These are phyloP conservation scores for Acrossocheilus wenchowensis DNA, from an alignment of 2,797 vertebrate genomes.

Conservation along the genomic window DNA sequence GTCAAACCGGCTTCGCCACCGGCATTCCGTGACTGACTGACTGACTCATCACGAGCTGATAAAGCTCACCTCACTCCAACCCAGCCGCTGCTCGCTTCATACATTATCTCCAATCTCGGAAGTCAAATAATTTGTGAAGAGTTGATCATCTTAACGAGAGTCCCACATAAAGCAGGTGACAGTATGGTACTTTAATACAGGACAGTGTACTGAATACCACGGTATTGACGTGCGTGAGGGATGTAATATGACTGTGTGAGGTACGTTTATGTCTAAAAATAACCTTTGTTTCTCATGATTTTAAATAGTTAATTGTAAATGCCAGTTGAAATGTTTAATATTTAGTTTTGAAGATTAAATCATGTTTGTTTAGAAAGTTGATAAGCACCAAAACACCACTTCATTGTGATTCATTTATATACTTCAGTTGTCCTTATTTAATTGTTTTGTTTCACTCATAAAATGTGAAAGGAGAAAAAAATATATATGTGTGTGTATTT, in stretches of 20 bases:
- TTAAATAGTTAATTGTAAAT: not conserved
- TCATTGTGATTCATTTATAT: not conserved
- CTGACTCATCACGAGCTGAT: not conserved
- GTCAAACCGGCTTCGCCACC: slow-evolving; percentile 15
- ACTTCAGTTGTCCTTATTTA: not conserved
- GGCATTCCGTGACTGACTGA: not conserved
- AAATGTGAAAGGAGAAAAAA: too few species aligned
- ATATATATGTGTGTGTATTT: too few species aligned
- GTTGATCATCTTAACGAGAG: not conserved
- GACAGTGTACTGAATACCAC: not conserved
- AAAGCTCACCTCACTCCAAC: not conserved
- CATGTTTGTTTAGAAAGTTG: not conserved
- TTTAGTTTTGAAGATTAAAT: not conserved
- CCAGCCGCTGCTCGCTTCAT: not conserved
- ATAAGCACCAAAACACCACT: not conserved
- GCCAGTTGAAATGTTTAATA: not conserved
- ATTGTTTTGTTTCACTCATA: not conserved
- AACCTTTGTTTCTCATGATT: not conserved
- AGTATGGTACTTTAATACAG: not conserved
- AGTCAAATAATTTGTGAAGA: not conserved
- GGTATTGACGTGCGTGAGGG: not conserved
- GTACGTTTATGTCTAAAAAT: not conserved
- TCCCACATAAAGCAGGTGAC: not conserved
- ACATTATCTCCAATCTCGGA: not conserved
- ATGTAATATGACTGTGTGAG: not conserved